A percentile compares a stretch with the other conserved stretches of the same genome.
Evolutionary conservation across 2,888 invertebrate genomes (phyloP).

Genomic region (Amphiduros pacificus): DNA sequence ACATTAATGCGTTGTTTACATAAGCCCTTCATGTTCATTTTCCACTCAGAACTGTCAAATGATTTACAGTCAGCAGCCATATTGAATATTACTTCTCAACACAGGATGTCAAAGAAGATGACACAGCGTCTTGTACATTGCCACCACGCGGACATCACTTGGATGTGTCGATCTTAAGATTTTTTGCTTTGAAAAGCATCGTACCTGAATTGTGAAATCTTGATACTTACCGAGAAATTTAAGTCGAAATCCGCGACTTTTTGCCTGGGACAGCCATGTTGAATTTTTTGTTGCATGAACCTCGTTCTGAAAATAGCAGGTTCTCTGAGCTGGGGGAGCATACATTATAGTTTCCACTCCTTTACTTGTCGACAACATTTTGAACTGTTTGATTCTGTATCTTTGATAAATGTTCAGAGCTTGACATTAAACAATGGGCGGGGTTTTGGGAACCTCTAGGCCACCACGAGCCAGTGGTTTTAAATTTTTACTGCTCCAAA

Average conservation of each 20-base stretch:
- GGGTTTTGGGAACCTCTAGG: too few relatives aligned
- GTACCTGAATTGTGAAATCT: background rate
- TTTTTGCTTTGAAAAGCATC: too few relatives aligned
- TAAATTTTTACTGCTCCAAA: too few relatives aligned
- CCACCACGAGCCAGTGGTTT: too few relatives aligned
- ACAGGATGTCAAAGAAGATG: background rate
- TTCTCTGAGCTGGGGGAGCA: background rate
- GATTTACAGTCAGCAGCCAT: conserved; percentile 8
- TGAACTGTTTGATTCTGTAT: too few relatives aligned
- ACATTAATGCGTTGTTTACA: background rate
- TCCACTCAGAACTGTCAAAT: background rate
- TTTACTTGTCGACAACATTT: too few relatives aligned
- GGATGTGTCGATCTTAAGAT: background rate
- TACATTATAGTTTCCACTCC: too few relatives aligned
- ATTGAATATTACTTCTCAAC: conserved; percentile 8
- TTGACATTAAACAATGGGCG: too few relatives aligned
- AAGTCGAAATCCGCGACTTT: background rate
- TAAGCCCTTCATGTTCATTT: background rate
- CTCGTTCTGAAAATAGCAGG: conserved; percentile 16
- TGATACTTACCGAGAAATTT: conserved; percentile 8
- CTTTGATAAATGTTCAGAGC: too few relatives aligned
- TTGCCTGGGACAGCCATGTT: conserved; percentile 48
- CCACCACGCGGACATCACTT: background rate
- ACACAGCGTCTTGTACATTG: background rate
- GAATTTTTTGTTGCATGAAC: conserved; percentile 35